phyloP scores from a whole-genome alignment of 2,113 vertebrate genomes.

The Cyanistes caeruleus region DNA sequence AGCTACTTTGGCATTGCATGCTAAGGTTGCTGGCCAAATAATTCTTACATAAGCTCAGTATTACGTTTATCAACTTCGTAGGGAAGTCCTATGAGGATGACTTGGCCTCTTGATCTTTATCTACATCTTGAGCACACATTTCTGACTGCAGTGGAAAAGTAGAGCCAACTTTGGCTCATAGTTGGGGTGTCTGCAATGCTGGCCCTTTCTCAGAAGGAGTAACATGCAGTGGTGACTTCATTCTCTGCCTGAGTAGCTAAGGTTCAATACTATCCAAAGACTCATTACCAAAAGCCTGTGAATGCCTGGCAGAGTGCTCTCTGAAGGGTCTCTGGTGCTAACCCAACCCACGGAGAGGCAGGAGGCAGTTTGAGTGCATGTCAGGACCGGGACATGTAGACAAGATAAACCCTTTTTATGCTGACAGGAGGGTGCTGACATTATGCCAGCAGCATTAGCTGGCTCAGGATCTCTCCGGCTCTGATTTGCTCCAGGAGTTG shows the following conservation, averaged over 20 bases:
- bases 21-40: neutral
- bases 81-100: neutral
- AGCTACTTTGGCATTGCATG: neutral
- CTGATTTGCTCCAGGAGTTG: neutral
- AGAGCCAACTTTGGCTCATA: neutral
- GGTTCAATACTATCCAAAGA: neutral
- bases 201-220: neutral
- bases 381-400: neutral
- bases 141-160: neutral
- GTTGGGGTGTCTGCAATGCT: neutral
- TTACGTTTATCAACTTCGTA: neutral
- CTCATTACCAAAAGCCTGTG: neutral
- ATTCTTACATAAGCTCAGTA: neutral
- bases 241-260: neutral
- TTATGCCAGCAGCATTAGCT: slow-evolving; percentile 47
- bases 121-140: neutral
- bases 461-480: neutral
- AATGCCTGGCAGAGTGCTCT: neutral
- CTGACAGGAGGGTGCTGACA: neutral
- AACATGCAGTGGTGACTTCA: neutral
- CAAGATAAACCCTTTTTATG: slow-evolving; percentile 20
- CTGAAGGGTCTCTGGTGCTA: neutral
- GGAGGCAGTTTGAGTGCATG: neutral
- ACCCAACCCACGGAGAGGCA: neutral
- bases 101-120: neutral